Evolutionary conservation across 92 coral and sea anemone species (phyloP).

Genomic region (Parazoanthus atlanticus): DNA sequence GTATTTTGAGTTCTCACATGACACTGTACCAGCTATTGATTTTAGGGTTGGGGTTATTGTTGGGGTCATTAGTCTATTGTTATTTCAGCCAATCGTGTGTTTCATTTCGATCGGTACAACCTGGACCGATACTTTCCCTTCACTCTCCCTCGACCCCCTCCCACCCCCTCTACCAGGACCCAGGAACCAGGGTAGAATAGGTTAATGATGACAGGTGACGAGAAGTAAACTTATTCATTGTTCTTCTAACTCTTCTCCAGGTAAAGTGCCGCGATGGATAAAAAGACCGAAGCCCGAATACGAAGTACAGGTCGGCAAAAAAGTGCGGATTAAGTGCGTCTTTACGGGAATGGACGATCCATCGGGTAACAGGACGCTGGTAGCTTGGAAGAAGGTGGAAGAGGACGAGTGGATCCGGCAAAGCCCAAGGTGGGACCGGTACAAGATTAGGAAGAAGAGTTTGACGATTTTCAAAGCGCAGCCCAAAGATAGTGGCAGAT

Average conservation of each 20-base stretch:
- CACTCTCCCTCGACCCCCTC: no score
- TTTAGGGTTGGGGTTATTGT: no score
- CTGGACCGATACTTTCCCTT: no score
- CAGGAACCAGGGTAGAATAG: no score
- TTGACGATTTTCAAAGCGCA: slow-evolving; percentile 69
- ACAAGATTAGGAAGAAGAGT: slow-evolving; percentile 45
- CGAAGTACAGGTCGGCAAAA: slow-evolving; percentile 63
- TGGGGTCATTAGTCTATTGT: no score
- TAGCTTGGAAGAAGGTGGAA: slow-evolving; percentile 72
- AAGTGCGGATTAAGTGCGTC: slow-evolving; percentile 73
- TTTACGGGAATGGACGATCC: slow-evolving; percentile 78
- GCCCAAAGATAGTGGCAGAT: slow-evolving; percentile 68
- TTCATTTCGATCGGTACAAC: no score
- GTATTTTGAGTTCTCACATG: no score
- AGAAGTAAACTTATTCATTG: background rate
- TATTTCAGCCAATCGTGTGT: no score
- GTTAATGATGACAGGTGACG: no score
- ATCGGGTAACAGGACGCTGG: slow-evolving; percentile 63
- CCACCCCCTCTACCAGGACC: no score
- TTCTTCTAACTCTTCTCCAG: background rate
- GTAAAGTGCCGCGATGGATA: slow-evolving; percentile 52
- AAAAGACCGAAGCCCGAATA: slow-evolving; percentile 56
- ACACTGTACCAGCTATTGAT: no score
- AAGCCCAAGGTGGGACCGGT: background rate
- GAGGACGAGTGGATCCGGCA: background rate